Base-by-base conservation (phyloP, 2,888 invertebrate species). In the Hypsopygia costalis region DNA sequence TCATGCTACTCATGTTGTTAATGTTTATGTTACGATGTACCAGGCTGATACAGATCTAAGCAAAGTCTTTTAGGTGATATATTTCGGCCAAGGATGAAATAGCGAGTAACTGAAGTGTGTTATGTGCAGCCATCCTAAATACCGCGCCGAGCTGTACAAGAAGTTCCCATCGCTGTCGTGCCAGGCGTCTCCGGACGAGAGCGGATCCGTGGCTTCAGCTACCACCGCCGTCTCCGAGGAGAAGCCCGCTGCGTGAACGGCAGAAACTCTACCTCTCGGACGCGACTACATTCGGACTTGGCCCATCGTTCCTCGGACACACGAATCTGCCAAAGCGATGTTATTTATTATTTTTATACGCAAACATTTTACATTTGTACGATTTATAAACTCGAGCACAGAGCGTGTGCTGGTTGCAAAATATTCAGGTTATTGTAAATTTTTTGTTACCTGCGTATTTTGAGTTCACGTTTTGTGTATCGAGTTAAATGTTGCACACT, bases 151-250 rank as follows among this genome's bases (percentile, higher is more conserved):
- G 29, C 86, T 96, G 48, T 91, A 93, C 77, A 91, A 93, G 85
- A 92, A 91, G 72, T 94, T 95, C 91, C 96, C 96, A 21, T 92
- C 93, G 44, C 86, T 95, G 63, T 90, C 93, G 9, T 94, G 94
- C 68, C 91, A 92, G 46, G 74, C 89, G 1, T 78, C 89, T 27
- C 83, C 88, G 11, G 92, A 92, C 42, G 93, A 93, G 50, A 83
- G 88, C 11, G 90, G 89, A 31, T 94, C 94, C 2, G 91, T 91
- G 33, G 92, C 91, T 2, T 94, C 94, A 4, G 93, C 91, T 11
- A 91, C 91, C 40, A 94, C 94, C 39, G 92, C 92, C 34, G 90
- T 92, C 50, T 92, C 92, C 43, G 91, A 91, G 52, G 93, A 94
- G 63, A 92, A 93, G 63, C 81, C 93, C 34, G 87, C 91, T 25